Base-by-base conservation (phyloP, 2,888 invertebrate species). In the Apamea anceps region DNA sequence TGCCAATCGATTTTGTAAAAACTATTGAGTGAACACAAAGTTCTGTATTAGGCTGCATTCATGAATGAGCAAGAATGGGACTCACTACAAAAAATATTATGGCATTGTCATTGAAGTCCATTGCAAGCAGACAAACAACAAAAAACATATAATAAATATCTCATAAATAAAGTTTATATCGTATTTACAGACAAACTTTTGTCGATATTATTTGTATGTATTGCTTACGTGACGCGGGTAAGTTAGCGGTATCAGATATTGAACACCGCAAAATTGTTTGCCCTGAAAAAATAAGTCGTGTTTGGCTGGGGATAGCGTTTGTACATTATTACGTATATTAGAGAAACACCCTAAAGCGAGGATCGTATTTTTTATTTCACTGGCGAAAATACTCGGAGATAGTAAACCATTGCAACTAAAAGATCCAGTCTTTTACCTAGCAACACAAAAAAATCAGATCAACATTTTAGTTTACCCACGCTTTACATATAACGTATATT, bases 181-280 rank as follows among this genome's bases (percentile, higher is more conserved):
- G 82, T 89, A 87, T 87, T 82, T 85, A 90, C 84, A 81, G 80
- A 85, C 83, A 84, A 89, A 90, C 86, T 88, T 85, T 85, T 82
- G 78, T 82, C 79, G 85, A 86, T 90, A 89, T 82, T 87, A 88
- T 89, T 90, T 87, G 91, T 90, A 86, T 87, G 87, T 89, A 89
- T 90, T 89, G 89, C 84, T 90, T 89, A 91, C 91, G 90, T 90
- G 90, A 88, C 84, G 76, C 62, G 89, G 82, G 82, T 89, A 84
- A 85, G 81, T 80, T 85, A 89, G 83, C 76, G 79, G 85, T 85
- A 85, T 85, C 82, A 82, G 85, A 87, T 88, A 88, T 90, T 83
- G 89, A 88, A 85, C 87, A 86, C 82, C 87, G 68, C 88, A 83
- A 88, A 88, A 85, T 81, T 87, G 90, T 88, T 88, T 85, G 82